A percentile compares a stretch with the other conserved stretches of the same genome.
Evolutionary conservation across 2,113 vertebrate genomes (phyloP).

Genomic region (Anhinga rufa): DNA sequence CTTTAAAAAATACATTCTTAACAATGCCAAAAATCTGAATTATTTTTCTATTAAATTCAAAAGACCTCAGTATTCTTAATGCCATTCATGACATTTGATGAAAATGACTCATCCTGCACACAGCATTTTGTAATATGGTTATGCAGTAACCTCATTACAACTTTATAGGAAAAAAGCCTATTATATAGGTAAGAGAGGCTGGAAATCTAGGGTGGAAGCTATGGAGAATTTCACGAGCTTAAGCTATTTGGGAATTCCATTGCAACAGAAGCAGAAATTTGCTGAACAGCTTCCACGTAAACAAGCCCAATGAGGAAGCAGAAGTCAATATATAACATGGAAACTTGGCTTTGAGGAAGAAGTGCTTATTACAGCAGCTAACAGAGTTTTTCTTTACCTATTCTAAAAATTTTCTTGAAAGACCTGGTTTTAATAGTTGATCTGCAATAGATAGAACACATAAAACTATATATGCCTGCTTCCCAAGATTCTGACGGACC

Average conservation of each 20-base stretch:
- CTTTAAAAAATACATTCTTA: background rate
- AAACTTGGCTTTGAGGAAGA: background rate
- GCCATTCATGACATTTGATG: background rate
- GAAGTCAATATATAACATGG: background rate
- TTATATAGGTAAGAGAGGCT: background rate
- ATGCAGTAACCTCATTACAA: background rate
- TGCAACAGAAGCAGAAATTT: background rate
- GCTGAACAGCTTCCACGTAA: background rate
- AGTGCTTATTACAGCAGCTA: background rate
- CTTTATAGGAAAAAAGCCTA: background rate
- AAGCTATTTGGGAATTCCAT: background rate
- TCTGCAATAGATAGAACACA: background rate
- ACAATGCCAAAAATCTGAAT: background rate
- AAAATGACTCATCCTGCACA: conserved; percentile 26
- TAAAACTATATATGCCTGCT: background rate
- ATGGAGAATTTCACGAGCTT: background rate
- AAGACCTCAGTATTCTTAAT: background rate
- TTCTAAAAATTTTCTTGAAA: background rate
- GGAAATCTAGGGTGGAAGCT: background rate
- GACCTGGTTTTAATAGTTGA: background rate
- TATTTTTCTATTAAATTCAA: conserved; percentile 1
- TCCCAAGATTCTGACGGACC: background rate
- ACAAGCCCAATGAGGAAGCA: background rate
- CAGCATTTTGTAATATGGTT: conserved; percentile 2
- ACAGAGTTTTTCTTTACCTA: background rate